Percentiles rank a stretch among this genome's conserved stretches.
Conservation (phyloP, 2,888 invertebrate species). For the Diabrotica balteata region DNA sequence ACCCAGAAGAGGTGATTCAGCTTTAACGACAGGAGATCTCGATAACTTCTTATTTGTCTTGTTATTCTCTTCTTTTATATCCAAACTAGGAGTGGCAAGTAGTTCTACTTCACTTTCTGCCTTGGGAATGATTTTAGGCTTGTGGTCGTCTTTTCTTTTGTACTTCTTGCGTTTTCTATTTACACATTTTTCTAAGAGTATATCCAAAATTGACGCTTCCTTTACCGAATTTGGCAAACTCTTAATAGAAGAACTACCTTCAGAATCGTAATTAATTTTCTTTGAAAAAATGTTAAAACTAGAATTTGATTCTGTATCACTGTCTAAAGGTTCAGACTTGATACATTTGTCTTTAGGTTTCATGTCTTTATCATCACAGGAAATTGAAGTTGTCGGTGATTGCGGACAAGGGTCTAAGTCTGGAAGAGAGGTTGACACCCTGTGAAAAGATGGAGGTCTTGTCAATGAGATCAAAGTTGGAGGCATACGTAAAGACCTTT, state of each 20-base stretch:
- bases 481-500: constrained; percentile 83
- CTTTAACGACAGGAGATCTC: constrained; percentile 57
- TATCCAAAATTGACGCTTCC: constrained; percentile 68
- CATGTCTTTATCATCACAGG: constrained; percentile 62
- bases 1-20: constrained; percentile 68
- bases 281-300: constrained; percentile 65
- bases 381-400: constrained; percentile 73
- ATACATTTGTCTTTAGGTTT: constrained; percentile 48
- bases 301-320: constrained; percentile 73
- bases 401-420: constrained; percentile 78
- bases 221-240: constrained; percentile 63
- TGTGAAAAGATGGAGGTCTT: constrained; percentile 72
- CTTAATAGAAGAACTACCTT: constrained; percentile 73
- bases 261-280: constrained; percentile 70
- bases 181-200: constrained; percentile 72
- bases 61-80: constrained; percentile 61
- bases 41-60: constrained; percentile 52
- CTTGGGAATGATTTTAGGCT: constrained; percentile 67
- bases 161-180: constrained; percentile 64
- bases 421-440: constrained; percentile 78
- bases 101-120: constrained; percentile 65
- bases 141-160: constrained; percentile 65
- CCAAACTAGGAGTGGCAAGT: constrained; percentile 71
- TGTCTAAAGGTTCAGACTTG: constrained; percentile 60
- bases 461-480: constrained; percentile 81